Conservation (phyloP, 2,797 vertebrate genomes). For the Gallinago stenura region DNA sequence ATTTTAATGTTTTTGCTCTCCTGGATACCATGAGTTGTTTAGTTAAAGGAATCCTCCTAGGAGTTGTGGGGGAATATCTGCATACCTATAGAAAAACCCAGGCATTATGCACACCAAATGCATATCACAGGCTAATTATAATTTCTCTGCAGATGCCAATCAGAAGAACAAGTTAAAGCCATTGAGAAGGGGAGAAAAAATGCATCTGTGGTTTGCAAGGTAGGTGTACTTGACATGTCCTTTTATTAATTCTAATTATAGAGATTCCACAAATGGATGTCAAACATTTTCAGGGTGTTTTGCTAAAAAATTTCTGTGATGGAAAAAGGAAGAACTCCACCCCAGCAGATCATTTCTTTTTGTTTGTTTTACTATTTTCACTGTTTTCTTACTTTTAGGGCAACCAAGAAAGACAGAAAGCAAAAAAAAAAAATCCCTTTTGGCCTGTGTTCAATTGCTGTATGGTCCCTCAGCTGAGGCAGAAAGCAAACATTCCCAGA, state of each 20-base stretch:
- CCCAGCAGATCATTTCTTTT: constrained; percentile 17
- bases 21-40: not conserved
- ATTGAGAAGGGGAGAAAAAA: not conserved
- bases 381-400: constrained; percentile 54
- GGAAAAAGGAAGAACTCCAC: constrained; percentile 66
- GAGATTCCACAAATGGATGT: constrained; percentile 54
- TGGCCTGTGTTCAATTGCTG: not conserved
- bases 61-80: not conserved
- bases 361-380: constrained; percentile 66
- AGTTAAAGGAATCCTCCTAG: constrained; percentile 19
- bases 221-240: not conserved
- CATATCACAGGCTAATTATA: not conserved
- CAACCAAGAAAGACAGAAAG: constrained; percentile 12
- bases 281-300: constrained; percentile 57
- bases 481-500: not conserved
- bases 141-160: constrained; percentile 8
- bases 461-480: not conserved
- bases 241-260: constrained; percentile 66
- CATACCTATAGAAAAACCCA: constrained; percentile 21
- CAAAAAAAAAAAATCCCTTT: not conserved
- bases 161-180: constrained; percentile 8
- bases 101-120: not conserved
- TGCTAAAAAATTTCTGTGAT: constrained; percentile 31
- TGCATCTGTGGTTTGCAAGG: not conserved
- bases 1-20: not conserved